A percentile compares a stretch with the other conserved stretches of the same genome.
Conservation (phyloP, 2,888 invertebrate species). For the Lordiphosa andalusiaca region DNA sequence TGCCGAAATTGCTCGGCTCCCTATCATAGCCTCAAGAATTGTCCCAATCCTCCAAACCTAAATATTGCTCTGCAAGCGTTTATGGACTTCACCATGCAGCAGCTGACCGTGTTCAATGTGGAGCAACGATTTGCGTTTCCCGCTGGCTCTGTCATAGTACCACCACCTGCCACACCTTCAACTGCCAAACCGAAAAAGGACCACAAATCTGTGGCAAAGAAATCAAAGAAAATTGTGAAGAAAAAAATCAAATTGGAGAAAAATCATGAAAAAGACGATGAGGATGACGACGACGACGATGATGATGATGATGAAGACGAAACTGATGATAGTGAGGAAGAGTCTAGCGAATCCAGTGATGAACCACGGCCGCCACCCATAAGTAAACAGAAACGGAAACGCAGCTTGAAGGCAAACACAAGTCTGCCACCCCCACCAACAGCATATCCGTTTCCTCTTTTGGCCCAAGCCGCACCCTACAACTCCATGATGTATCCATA, state of each 20-base stretch:
- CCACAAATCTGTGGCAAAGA: constrained; percentile 34
- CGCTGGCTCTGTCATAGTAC: constrained; percentile 7
- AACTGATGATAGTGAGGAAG: constrained; percentile 31
- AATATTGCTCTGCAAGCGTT: constrained; percentile 74
- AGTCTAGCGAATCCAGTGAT: constrained; percentile 46
- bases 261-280: constrained; percentile 29
- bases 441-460: constrained; percentile 55
- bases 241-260: constrained; percentile 46
- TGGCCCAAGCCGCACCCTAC: constrained; percentile 54
- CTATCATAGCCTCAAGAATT: constrained; percentile 70
- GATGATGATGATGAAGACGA: constrained; percentile 41
- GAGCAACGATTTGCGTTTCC: constrained; percentile 49
- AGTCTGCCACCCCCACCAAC: constrained; percentile 13
- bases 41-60: constrained; percentile 73
- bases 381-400: constrained; percentile 54
- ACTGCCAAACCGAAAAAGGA: constrained; percentile 44
- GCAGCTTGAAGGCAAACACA: constrained; percentile 32
- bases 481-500: constrained; percentile 60
- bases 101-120: constrained; percentile 59
- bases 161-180: constrained; percentile 2
- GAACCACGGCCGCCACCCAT: constrained; percentile 25
- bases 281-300: constrained; percentile 10
- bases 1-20: constrained; percentile 76
- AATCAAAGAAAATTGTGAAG: constrained; percentile 38
- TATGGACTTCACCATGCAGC: constrained; percentile 77